Conservation (phyloP, 2,888 invertebrate genomes). For the Pollenia angustigena region DNA sequence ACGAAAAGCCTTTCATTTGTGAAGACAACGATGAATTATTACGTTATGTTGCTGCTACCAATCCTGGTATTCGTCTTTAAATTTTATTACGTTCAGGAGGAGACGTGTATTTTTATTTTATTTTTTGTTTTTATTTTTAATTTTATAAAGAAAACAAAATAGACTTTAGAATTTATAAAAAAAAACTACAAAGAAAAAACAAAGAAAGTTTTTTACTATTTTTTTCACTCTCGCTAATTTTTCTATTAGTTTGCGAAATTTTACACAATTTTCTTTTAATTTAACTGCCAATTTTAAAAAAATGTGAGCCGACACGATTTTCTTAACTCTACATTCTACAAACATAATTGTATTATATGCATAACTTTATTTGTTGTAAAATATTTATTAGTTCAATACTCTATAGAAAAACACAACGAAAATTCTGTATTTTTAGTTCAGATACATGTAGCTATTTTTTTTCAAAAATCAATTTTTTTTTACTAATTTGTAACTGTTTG, state of each 20-base stretch:
- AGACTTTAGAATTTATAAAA: conserved; percentile 83
- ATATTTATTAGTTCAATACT: conserved; percentile 76
- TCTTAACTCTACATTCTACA: conserved; percentile 5
- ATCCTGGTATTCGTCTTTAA: conserved; percentile 92
- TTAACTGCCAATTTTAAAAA: conserved; percentile 65
- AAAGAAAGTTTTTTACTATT: conserved; percentile 69
- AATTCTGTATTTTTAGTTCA: conserved; percentile 72
- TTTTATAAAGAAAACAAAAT: conserved; percentile 80
- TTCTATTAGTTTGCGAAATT: conserved; percentile 43
- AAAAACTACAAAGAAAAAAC: conserved; percentile 43
- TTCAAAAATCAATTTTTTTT: conserved; percentile 37
- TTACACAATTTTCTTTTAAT: conserved; percentile 28
- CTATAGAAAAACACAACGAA: conserved; percentile 68
- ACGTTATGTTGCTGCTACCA: conserved; percentile 93
- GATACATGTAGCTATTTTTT: conserved; percentile 33
- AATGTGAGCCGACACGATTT: conserved; percentile 34
- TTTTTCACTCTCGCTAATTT: conserved; percentile 39
- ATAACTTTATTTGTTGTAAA: conserved; percentile 75
- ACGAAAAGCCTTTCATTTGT: conserved; percentile 95
- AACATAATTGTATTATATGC: conserved; percentile 36
- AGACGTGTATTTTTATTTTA: conserved; percentile 70
- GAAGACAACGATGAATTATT: conserved; percentile 95
- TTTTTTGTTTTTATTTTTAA: conserved; percentile 80
- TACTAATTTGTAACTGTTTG: conserved; percentile 60
- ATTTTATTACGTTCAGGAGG: conserved; percentile 54